Evolutionary conservation across 2,888 invertebrate species (phyloP).

Genomic region (Synergus laeviventris): DNA sequence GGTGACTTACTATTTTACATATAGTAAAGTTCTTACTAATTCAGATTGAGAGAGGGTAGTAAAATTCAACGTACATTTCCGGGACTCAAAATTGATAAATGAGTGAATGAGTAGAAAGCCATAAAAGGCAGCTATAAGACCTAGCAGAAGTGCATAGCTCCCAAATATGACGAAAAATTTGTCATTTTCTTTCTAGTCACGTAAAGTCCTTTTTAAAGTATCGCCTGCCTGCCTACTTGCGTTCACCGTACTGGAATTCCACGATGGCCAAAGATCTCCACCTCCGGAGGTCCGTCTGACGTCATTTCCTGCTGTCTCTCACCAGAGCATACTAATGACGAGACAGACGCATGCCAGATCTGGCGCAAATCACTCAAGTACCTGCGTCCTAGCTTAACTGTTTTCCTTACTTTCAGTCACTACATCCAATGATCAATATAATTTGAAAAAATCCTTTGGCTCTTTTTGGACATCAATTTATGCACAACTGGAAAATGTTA

Average conservation of each 20-base stretch:
- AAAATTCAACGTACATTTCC: too few relatives aligned
- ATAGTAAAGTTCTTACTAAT: too few relatives aligned
- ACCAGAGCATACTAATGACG: slow-evolving; percentile 65
- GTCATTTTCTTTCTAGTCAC: background rate
- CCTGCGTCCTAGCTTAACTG: slow-evolving; percentile 49
- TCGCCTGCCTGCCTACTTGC: background rate
- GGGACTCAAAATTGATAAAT: too few relatives aligned
- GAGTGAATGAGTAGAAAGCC: background rate
- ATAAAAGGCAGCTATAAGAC: background rate
- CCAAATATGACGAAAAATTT: background rate
- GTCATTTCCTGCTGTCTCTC: slow-evolving; percentile 63
- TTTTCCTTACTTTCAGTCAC: slow-evolving; percentile 29
- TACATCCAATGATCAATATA: too few relatives aligned
- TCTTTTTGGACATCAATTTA: too few relatives aligned
- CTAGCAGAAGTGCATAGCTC: background rate
- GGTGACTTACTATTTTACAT: too few relatives aligned
- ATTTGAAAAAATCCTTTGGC: too few relatives aligned
- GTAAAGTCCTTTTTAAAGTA: background rate
- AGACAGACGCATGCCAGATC: slow-evolving; percentile 43
- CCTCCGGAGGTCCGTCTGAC: slow-evolving; percentile 52
- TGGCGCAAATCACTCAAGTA: slow-evolving; percentile 31
- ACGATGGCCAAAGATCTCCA: background rate
- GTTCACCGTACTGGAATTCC: slow-evolving; percentile 8
- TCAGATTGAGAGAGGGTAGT: too few relatives aligned
- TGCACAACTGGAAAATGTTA: too few relatives aligned